phyloP scores from a whole-genome alignment of 2,113 vertebrate species.

The Prietella phreatophila region DNA sequence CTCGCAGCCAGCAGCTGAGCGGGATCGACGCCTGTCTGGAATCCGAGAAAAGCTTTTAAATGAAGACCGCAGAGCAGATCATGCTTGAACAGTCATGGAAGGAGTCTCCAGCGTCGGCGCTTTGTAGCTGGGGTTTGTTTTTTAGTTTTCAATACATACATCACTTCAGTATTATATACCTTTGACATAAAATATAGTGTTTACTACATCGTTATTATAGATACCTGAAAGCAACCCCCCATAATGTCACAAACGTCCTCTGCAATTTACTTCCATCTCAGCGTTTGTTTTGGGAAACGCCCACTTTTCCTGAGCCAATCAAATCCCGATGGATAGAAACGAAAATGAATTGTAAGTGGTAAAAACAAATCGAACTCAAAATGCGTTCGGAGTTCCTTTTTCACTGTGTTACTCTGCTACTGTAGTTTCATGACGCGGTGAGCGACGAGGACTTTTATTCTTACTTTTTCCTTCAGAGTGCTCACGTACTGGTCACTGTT shows the following conservation, averaged over 20 bases:
- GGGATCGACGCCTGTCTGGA: conserved; percentile 86
- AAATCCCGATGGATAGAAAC: neutral
- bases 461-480: conserved; percentile 88
- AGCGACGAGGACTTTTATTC: conserved; percentile 16
- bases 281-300: neutral
- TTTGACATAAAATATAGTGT: no score
- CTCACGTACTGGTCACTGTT: conserved; percentile 89
- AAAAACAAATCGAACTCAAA: no score
- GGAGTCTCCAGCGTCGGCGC: neutral
- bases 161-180: neutral
- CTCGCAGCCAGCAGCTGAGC: conserved; percentile 69
- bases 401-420: neutral
- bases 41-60: neutral
- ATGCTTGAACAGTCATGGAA: neutral
- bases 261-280: neutral
- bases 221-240: no score
- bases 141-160: neutral
- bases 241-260: neutral
- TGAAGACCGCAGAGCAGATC: neutral
- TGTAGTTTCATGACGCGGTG: neutral
- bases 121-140: neutral
- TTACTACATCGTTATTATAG: no score
- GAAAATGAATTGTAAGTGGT: no score
- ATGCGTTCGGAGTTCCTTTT: neutral
- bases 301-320: neutral